Conservation (phyloP, 2,888 invertebrate species). For the Agrilus biguttatus region DNA sequence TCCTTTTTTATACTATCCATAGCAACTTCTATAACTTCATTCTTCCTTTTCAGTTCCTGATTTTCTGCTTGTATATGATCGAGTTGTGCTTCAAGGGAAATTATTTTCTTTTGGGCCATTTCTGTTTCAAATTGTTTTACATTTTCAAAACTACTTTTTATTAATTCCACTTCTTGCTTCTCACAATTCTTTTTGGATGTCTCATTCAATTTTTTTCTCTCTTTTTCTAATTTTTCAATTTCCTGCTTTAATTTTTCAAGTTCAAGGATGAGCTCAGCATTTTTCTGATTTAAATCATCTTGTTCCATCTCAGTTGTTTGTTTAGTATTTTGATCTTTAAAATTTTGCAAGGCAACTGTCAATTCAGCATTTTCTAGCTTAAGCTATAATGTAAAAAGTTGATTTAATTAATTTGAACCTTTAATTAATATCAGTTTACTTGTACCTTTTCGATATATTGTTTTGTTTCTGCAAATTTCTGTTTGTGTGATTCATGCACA, state of each 20-base stretch:
- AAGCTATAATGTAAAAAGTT: slow-evolving; percentile 1
- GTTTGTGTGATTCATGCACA: slow-evolving; percentile 45
- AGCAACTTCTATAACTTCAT: slow-evolving; percentile 1
- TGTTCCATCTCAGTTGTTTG: too few species aligned
- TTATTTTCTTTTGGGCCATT: slow-evolving; percentile 16
- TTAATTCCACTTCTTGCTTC: slow-evolving; percentile 1
- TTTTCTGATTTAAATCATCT: too few species aligned
- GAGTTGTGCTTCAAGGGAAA: slow-evolving; percentile 14
- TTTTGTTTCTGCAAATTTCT: slow-evolving; percentile 52
- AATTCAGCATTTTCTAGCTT: slow-evolving; percentile 6
- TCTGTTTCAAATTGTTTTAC: slow-evolving; percentile 16
- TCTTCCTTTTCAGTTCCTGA: slow-evolving; percentile 3
- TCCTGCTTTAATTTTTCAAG: too few species aligned
- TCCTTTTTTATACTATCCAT: slow-evolving; percentile 5
- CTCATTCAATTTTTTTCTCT: slow-evolving; percentile 1
- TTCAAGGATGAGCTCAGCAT: too few species aligned
- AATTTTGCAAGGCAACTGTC: slow-evolving; percentile 13
- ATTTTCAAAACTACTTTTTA: slow-evolving; percentile 9
- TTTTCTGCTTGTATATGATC: slow-evolving; percentile 3
- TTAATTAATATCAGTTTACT: slow-evolving; percentile 19
- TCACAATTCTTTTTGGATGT: background rate
- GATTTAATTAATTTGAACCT: background rate
- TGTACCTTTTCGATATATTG: slow-evolving; percentile 40
- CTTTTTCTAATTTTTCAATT: background rate
- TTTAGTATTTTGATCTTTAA: too few species aligned